Percentiles rank a stretch among this genome's conserved stretches.
phyloP scores from a whole-genome alignment of 2,797 vertebrate genomes.

The Mormyrops boulengeri region DNA sequence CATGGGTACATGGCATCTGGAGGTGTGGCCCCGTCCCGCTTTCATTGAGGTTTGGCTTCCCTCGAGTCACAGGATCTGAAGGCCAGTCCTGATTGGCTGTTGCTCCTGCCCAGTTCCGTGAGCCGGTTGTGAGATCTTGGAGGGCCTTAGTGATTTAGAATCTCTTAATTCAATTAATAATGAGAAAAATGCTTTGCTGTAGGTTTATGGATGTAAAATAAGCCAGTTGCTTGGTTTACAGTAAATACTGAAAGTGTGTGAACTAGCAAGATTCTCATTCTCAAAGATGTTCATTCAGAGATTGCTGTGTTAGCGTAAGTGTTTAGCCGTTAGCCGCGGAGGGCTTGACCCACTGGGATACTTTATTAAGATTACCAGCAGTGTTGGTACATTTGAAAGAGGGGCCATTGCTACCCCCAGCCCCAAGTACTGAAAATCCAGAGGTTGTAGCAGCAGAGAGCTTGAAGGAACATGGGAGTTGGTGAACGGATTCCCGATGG shows the following conservation, averaged over 20 bases:
- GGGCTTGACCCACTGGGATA: background rate
- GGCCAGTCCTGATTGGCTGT: background rate
- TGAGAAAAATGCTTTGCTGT: too few relatives aligned
- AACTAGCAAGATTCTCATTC: background rate
- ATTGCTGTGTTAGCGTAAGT: background rate
- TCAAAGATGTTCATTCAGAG: background rate
- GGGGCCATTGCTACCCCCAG: background rate
- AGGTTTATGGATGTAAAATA: too few relatives aligned
- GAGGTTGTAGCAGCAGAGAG: background rate
- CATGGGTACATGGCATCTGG: slow-evolving; percentile 17
- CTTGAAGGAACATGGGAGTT: background rate
- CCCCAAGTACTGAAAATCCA: background rate
- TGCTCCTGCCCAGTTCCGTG: background rate
- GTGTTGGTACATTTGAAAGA: background rate
- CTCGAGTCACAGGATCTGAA: background rate
- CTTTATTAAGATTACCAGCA: background rate
- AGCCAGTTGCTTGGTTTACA: background rate
- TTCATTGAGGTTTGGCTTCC: slow-evolving; percentile 29
- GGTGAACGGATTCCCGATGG: background rate
- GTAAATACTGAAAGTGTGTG: background rate
- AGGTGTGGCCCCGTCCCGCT: slow-evolving; percentile 17
- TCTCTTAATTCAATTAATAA: background rate
- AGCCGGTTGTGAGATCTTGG: background rate
- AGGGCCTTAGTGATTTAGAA: background rate
- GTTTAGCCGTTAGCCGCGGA: background rate